Evolutionary conservation across 2,888 invertebrate species (phyloP).

Genomic region (Toxonevra muliebris): DNA sequence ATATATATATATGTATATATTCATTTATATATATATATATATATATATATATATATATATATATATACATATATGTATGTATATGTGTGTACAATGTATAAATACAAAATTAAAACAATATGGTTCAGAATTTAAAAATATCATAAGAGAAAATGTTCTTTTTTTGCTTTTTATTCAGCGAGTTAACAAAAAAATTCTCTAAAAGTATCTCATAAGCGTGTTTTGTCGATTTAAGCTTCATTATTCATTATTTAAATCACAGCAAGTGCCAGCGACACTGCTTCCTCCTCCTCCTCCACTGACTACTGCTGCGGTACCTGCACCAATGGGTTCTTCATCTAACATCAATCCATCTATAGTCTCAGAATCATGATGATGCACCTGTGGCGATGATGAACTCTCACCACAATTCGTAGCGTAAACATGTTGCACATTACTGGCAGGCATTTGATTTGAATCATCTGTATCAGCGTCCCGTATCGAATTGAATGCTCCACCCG

Average conservation of each 20-base stretch:
- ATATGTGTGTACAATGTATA: too few relatives aligned
- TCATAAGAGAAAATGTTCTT: too few relatives aligned
- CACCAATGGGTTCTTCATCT: constrained; percentile 47
- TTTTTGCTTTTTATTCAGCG: too few relatives aligned
- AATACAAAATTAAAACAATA: too few relatives aligned
- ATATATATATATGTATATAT: too few relatives aligned
- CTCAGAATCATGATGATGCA: constrained; percentile 55
- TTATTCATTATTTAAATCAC: constrained; percentile 58
- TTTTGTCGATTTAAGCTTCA: too few relatives aligned
- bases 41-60: too few relatives aligned
- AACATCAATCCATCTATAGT: constrained; percentile 50
- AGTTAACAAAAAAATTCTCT: too few relatives aligned
- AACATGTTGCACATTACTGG: constrained; percentile 55
- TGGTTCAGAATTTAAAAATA: too few relatives aligned
- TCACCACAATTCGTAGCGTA: constrained; percentile 63
- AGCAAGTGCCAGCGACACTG: constrained; percentile 26
- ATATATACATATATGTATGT: too few relatives aligned
- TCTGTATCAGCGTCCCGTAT: constrained; percentile 63
- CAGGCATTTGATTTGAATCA: constrained; percentile 60
- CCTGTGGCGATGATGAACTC: constrained; percentile 61
- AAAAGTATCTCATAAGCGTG: too few relatives aligned
- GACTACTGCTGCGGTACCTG: constrained; percentile 4
- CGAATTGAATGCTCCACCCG: constrained; percentile 61
- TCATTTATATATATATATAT: too few relatives aligned
- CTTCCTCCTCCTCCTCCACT: constrained; percentile 31